A percentile compares a stretch with the other conserved stretches of the same genome.
phyloP scores from a whole-genome alignment of 92 coral and sea anemone genomes.

The Porites cylindrica region DNA sequence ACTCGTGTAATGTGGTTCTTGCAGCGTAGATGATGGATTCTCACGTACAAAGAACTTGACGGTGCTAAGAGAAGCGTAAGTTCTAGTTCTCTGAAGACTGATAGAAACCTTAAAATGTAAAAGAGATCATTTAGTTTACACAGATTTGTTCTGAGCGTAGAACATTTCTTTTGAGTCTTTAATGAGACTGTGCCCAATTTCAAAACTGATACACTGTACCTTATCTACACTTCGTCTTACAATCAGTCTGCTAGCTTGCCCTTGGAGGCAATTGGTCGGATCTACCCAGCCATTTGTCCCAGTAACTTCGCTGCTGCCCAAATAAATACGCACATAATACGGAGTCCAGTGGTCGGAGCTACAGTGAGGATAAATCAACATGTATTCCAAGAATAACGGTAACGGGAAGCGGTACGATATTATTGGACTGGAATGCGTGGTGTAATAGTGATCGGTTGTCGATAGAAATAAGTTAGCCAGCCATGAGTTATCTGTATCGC shows the following conservation, averaged over 20 bases:
- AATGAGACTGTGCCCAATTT: not conserved
- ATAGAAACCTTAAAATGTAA: slow-evolving; percentile 67
- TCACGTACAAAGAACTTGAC: slow-evolving; percentile 83
- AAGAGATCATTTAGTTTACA: not conserved
- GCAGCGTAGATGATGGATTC: slow-evolving; percentile 74
- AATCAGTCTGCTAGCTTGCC: slow-evolving; percentile 78
- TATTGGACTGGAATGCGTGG: slow-evolving; percentile 64
- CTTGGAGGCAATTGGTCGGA: slow-evolving; percentile 79
- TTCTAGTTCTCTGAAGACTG: slow-evolving; percentile 57
- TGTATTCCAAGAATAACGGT: slow-evolving; percentile 77
- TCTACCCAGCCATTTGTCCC: slow-evolving; percentile 72
- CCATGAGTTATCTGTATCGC: slow-evolving; percentile 53
- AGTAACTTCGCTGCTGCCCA: slow-evolving; percentile 40
- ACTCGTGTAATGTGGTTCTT: slow-evolving; percentile 73
- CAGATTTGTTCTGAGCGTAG: no score
- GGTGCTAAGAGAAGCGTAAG: slow-evolving; percentile 74
- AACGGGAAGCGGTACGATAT: slow-evolving; percentile 84
- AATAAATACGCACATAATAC: slow-evolving; percentile 71
- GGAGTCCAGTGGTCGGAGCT: slow-evolving; percentile 49
- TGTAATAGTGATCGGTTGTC: slow-evolving; percentile 58
- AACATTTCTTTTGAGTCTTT: no score
- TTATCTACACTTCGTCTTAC: slow-evolving; percentile 71
- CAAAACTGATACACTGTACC: slow-evolving; percentile 49
- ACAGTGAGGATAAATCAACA: slow-evolving; percentile 89
- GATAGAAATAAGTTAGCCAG: slow-evolving; percentile 63